Base-by-base conservation (phyloP, 53 echinoderm and acorn worm species). In the Arbacia lixula region DNA sequence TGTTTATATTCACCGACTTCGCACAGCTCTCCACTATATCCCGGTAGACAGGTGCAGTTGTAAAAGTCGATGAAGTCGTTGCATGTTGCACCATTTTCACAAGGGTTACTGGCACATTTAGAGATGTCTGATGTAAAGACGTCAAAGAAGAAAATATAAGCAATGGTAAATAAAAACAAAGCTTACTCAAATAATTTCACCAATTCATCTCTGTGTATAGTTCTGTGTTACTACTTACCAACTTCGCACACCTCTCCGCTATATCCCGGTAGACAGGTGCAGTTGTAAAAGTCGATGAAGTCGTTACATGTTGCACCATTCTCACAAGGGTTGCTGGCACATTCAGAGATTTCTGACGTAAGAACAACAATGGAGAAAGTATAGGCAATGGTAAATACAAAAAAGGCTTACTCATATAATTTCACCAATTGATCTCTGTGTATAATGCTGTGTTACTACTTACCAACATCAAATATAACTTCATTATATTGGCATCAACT, bases 291-390 rank as follows among this genome's bases (percentile, higher is more conserved):
- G 19, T 35, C 35, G 24, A 53, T 53, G 17, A 27, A 14, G 52
- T 74, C 74, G 2, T 50, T n/a, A 46, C 74, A 74, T 4, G 74
- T 34, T 17, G 74, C 74, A 9, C 74, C 53, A 53, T 74, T 74
- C 20, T 32, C 30, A 74, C 74, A 74, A 32, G 74, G 74, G 33
- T 35, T 53, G 21, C 53, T 74, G 5, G 34, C 50, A 53, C 74
- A 74, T 29, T 74, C 74, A 74, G 50, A 43, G 14, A 49, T 72
- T 14, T 72, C 72, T 72, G 32, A 14, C n/a, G n/a, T n/a, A n/a
- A n/a, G n/a, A n/a, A n/a, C n/a, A n/a, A n/a, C n/a, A n/a, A n/a
- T n/a, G n/a, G n/a, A n/a, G n/a, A n/a, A n/a, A n/a, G n/a, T n/a
- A n/a, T n/a, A n/a, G n/a, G n/a, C n/a, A n/a, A n/a, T n/a, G n/a